Base-by-base conservation (phyloP, 53 echinoderm and acorn worm genomes). In the Echinarachnius parma region DNA sequence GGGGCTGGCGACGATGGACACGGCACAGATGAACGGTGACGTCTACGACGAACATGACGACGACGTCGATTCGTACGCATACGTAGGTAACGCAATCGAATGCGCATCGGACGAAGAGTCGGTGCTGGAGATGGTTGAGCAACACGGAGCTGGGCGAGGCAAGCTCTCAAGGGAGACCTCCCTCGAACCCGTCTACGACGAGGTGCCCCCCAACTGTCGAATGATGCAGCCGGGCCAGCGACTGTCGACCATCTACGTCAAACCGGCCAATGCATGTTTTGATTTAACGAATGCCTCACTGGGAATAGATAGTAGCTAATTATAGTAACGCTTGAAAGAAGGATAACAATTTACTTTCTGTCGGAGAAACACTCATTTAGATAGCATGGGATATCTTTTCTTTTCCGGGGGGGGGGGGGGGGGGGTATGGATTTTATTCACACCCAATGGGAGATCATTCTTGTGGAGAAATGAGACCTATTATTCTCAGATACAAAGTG, bases 241-340 rank as follows among this genome's bases (percentile, higher is more conserved):
- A 5, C 62, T 62, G 0, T 66, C 66, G 10, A 47, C 48, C 2
- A 66, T 66, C n/a, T 66, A 66, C 48, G 66, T 66, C 3, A 66
- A 47, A 11, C 66, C 66, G 3, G 66, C 66, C n/a, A 33, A 28
- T 2, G 66, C 47, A 26, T 47, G 66, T 33, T 27, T 66, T 21
- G 66, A 66, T 29, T 46, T 66, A 10, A 66, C 66, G 0, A 31
- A 47, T 47, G 48, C 30, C 5, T 47, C 0, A 29, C 66, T 31
- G 14, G 64, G n/a, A 64, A 46, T 45, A 14, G 13, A n/a, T n/a
- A n/a, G n/a, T n/a, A n/a, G n/a, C n/a, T n/a, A n/a, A n/a, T n/a
- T n/a, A n/a, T n/a, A n/a, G n/a, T n/a, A n/a, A n/a, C n/a, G n/a
- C n/a, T n/a, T n/a, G n/a, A n/a, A n/a, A n/a, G n/a, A n/a, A n/a